Evolutionary conservation across 2,888 invertebrate genomes (phyloP), one percentile per base, ranked within the genome.

Genomic region (Melitaea athalia): DNA sequence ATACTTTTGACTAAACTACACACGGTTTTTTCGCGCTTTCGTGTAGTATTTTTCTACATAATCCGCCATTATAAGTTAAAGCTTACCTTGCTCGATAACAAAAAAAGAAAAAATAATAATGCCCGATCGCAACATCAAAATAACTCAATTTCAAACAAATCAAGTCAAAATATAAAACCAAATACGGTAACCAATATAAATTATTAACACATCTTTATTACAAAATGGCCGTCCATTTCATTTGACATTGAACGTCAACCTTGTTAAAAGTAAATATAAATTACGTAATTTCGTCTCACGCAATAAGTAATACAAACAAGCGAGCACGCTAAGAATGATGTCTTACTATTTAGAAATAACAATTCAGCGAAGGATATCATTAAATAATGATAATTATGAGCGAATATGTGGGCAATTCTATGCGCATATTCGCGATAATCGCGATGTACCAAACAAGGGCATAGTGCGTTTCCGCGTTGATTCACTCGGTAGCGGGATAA

Each of bases 361-460:
- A 77, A 78, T 70, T 69, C 71, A 55, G 76, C 80, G 80, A 88
- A 85, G 86, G 86, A 81, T 82, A 85, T 86, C 84, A 61, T 84
- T 86, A 82, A 86, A 86, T 88, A 87, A 86, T 83, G 84, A 83
- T 89, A 88, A 89, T 90, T 86, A 86, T 82, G 79, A 78, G 80
- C 78, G 81, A 84, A 85, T 86, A 86, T 87, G 83, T 86, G 79
- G 80, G 80, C 81, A 83, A 89, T 88, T 86, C 86, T 80, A 81
- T 74, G 83, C 80, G 85, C 86, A 88, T 84, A 87, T 88, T 87
- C 82, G 86, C 84, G 85, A 88, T 84, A 87, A 88, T 87, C 82
- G 86, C 84, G 85, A 87, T 87, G 86, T 77, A 76, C 89, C 90
- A 81, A 88, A 91, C 91, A 91, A 91, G 92, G 91, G 88, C 89